Evolutionary conservation across 2,888 invertebrate species (phyloP).

Genomic region (Uropetala carovei): DNA sequence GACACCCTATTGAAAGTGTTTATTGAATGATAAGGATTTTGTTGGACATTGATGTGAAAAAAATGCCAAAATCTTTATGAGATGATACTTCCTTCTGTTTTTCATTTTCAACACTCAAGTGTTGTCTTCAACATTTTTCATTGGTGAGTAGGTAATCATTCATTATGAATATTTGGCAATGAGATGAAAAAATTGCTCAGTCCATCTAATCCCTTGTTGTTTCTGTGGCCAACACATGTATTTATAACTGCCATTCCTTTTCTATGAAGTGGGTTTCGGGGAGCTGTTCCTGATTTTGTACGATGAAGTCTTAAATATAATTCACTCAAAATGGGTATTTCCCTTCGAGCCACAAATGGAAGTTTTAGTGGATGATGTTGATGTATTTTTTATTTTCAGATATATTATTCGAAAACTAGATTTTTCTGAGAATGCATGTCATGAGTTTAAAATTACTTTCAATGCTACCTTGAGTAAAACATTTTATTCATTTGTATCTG

Average conservation of each 20-base stretch:
- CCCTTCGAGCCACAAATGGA: constrained; percentile 52
- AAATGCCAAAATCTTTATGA: constrained; percentile 45
- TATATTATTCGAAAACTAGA: constrained; percentile 27
- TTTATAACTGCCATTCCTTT: constrained; percentile 62
- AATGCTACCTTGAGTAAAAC: constrained; percentile 43
- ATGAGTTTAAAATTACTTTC: constrained; percentile 24
- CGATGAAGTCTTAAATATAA: constrained; percentile 41
- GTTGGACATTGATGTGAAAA: constrained; percentile 47
- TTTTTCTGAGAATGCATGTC: constrained; percentile 46
- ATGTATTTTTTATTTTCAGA: constrained; percentile 55
- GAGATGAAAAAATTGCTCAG: constrained; percentile 64
- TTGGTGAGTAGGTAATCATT: constrained; percentile 60
- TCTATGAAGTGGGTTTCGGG: constrained; percentile 56
- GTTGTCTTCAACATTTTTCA: constrained; percentile 62
- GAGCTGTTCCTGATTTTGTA: constrained; percentile 63
- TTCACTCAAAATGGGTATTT: constrained; percentile 19
- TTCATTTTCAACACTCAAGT: constrained; percentile 58
- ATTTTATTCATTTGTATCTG: constrained; percentile 18
- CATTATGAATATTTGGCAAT: constrained; percentile 57
- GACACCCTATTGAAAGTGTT: constrained; percentile 52
- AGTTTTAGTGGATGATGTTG: constrained; percentile 28
- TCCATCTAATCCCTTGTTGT: constrained; percentile 61
- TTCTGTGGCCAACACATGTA: constrained; percentile 63
- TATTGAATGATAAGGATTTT: constrained; percentile 31
- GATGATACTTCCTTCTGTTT: constrained; percentile 51